Evolutionary conservation across 2,888 invertebrate species (phyloP).

Genomic region (Megastigmus dorsalis): DNA sequence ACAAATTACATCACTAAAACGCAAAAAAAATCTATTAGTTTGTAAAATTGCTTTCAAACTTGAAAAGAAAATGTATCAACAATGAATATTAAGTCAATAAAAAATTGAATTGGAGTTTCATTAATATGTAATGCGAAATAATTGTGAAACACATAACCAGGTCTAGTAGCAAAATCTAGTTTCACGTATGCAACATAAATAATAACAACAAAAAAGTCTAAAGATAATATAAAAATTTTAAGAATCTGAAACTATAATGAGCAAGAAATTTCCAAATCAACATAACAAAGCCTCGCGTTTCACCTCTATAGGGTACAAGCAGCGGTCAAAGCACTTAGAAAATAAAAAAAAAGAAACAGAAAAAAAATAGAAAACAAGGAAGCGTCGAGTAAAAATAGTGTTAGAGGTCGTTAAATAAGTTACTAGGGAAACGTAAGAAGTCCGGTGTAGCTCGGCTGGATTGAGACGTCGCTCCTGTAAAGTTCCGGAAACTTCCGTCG

Average conservation of each 20-base stretch:
- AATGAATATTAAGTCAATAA: not conserved
- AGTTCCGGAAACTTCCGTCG: constrained; percentile 75
- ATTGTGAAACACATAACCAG: not conserved
- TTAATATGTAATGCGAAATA: not conserved
- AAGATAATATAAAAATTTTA: too few relatives aligned
- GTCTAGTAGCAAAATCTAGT: not conserved
- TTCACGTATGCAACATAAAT: not conserved
- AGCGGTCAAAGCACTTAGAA: too few relatives aligned
- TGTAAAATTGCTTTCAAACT: too few relatives aligned
- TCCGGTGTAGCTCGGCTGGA: constrained; percentile 79
- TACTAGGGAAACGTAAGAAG: constrained; percentile 79
- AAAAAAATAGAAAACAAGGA: too few relatives aligned
- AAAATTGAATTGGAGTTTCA: not conserved
- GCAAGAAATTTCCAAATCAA: too few relatives aligned
- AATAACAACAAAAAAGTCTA: too few relatives aligned
- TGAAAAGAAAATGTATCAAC: not conserved
- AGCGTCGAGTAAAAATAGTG: too few relatives aligned
- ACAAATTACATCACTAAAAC: constrained; percentile 79
- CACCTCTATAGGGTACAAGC: too few relatives aligned
- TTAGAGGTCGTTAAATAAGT: too few relatives aligned
- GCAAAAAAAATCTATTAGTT: too few relatives aligned
- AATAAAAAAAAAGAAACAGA: not conserved
- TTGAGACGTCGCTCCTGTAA: constrained; percentile 78
- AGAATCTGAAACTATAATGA: too few relatives aligned
- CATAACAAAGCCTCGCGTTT: too few relatives aligned